Evolutionary conservation across 2,113 vertebrate species (phyloP).

Genomic region (Panthera leo): DNA sequence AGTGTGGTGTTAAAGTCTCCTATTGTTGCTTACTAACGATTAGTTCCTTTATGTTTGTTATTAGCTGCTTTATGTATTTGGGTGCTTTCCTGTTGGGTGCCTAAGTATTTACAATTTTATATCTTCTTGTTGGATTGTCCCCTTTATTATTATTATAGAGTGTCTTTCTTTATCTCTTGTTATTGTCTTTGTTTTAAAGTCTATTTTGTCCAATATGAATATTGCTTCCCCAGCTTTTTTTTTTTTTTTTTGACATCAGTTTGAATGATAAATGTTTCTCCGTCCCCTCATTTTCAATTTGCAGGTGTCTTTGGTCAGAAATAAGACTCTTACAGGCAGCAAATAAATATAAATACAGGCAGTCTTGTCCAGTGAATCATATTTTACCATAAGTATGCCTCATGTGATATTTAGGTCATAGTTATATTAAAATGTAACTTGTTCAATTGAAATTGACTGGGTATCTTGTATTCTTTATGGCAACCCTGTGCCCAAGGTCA

Average conservation of each 20-base stretch:
- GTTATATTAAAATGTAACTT: neutral
- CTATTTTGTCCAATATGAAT: neutral
- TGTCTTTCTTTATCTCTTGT: neutral
- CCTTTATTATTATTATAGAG: neutral
- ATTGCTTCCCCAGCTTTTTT: neutral
- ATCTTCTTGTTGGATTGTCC: neutral
- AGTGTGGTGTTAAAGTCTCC: neutral
- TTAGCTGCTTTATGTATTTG: neutral
- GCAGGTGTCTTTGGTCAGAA: neutral
- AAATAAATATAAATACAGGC: too few species aligned
- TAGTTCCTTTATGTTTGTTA: neutral
- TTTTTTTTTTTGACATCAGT: neutral
- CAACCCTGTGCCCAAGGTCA: neutral
- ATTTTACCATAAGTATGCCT: neutral
- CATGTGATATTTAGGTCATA: neutral
- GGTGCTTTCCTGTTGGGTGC: neutral
- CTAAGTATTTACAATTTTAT: neutral
- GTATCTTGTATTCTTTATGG: neutral
- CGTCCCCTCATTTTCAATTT: neutral
- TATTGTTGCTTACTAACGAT: neutral
- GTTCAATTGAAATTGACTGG: neutral
- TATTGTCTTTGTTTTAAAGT: neutral
- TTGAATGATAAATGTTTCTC: neutral
- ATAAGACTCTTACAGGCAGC: neutral
- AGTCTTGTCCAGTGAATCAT: neutral